Evolutionary conservation across 2,888 invertebrate genomes (phyloP).

Genomic region (Trissoscelio sp.): DNA sequence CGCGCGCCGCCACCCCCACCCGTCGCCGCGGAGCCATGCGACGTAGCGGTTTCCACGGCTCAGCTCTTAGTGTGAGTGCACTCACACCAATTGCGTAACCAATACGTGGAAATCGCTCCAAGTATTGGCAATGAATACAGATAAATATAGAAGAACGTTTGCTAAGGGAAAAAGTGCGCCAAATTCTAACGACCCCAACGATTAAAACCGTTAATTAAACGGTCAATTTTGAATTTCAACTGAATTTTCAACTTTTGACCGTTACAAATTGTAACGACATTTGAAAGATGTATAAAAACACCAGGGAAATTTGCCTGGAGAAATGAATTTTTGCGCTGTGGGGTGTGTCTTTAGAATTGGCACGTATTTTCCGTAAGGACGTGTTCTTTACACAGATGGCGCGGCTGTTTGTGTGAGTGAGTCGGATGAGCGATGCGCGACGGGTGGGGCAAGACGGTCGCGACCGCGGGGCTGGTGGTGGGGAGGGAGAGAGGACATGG

Average conservation of each 20-base stretch:
- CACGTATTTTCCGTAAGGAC: conserved; percentile 37
- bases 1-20: conserved; percentile 64
- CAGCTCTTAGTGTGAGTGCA: conserved; percentile 29
- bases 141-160: conserved; percentile 48
- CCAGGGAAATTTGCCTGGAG: background rate
- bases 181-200: conserved; percentile 3
- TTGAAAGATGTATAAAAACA: background rate
- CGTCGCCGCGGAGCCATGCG: conserved; percentile 67
- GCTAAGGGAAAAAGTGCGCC: conserved; percentile 1
- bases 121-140: conserved; percentile 47
- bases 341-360: conserved; percentile 6
- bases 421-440: conserved; percentile 62
- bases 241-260: too few species aligned
- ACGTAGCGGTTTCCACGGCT: conserved; percentile 46
- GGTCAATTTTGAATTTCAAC: background rate
- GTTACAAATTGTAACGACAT: too few species aligned
- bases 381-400: conserved; percentile 17
- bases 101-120: conserved; percentile 31
- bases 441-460: conserved; percentile 74
- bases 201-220: background rate
- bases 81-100: conserved; percentile 33
- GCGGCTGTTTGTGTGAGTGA: conserved; percentile 25
- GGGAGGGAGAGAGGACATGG: conserved; percentile 59
- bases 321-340: background rate
- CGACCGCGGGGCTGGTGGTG: conserved; percentile 69